Evolutionary conservation across 2,888 invertebrate genomes (phyloP), one percentile per base, ranked within the genome.

Genomic region (Cheilosia scutellata): DNA sequence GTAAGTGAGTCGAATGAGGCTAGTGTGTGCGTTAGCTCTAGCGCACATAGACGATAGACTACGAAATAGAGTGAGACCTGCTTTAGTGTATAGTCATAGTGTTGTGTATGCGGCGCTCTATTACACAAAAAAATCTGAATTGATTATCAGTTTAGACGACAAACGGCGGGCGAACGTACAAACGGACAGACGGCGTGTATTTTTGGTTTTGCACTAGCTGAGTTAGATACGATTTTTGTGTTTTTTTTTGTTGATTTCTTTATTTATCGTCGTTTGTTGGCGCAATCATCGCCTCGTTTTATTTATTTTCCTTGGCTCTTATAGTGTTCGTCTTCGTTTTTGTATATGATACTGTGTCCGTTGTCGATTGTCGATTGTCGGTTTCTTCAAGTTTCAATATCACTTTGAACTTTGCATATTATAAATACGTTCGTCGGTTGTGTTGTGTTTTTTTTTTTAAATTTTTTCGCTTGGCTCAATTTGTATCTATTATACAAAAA

Each of bases 101-200:
- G 25, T 47, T 57, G 72, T 70, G 58, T 76, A 72, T 60, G 66
- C 51, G 79, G 72, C 70, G 78, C 74, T 75, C 72, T 65, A 57
- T 62, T 76, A 82, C 65, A 66, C 58, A 75, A 53, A 60, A 57
- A 51, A 78, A 29, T 86, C 66, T 40, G 86, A 80, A 86, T 86
- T 76, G 72, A 82, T 76, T 80, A 86, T 80, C 82, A 82, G 86
- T 86, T 66, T 65, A 58, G 42, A 66, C 80, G 74, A 66, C 68
- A 66, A 44, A 80, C 86, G 80, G 71, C 63, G 55, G 68, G 51
- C 60, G 55, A 80, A 86, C 53, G 44, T 44, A 75, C 68, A 70
- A 53, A 76, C 72, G 62, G 42, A 66, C 74, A 86, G 80, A 86
- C 80, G 60, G 71, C 71, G 84, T 75, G 60, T 79, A 75, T 84